phyloP scores from a whole-genome alignment of 2,888 invertebrate genomes.

The Halictus quadricinctus region DNA sequence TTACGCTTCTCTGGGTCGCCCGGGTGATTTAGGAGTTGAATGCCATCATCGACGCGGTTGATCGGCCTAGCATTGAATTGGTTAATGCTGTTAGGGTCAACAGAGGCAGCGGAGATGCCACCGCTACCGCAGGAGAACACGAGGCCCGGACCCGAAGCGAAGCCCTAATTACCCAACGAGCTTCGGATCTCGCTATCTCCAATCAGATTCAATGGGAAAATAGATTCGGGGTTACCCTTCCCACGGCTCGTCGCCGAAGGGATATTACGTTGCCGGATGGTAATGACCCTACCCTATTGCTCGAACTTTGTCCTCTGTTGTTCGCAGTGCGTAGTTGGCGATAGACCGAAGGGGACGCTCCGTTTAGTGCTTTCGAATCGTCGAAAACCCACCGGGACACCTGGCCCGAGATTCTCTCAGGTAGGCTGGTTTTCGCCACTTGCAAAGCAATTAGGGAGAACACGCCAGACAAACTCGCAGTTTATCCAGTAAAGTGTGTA shows the following conservation, averaged over 20 bases:
- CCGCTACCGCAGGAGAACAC: background rate
- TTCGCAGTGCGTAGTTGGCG: conserved; percentile 65
- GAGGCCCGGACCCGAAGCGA: background rate
- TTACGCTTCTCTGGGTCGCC: background rate
- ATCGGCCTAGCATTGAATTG: conserved; percentile 18
- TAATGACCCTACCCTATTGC: conserved; percentile 67
- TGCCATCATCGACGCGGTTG: conserved; percentile 3
- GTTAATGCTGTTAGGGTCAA: conserved; percentile 36
- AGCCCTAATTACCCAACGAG: conserved; percentile 45
- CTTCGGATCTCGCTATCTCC: conserved; percentile 59
- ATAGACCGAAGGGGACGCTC: conserved; percentile 56
- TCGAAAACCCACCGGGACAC: conserved; percentile 7
- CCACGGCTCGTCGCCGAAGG: conserved; percentile 59
- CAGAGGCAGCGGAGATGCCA: background rate
- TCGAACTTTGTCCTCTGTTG: conserved; percentile 56
- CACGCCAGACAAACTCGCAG: background rate
- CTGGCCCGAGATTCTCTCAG: background rate
- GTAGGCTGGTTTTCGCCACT: conserved; percentile 30
- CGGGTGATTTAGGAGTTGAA: conserved; percentile 7
- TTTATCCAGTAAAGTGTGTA: background rate
- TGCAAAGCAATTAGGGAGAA: background rate
- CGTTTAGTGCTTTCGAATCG: conserved; percentile 31
- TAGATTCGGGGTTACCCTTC: conserved; percentile 66
- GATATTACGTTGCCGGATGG: conserved; percentile 69
- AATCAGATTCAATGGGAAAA: conserved; percentile 75